Percentiles rank a stretch among this genome's conserved stretches.
Conservation (phyloP, 2,797 vertebrate species). For the Cryptoblepharus egeriae region DNA sequence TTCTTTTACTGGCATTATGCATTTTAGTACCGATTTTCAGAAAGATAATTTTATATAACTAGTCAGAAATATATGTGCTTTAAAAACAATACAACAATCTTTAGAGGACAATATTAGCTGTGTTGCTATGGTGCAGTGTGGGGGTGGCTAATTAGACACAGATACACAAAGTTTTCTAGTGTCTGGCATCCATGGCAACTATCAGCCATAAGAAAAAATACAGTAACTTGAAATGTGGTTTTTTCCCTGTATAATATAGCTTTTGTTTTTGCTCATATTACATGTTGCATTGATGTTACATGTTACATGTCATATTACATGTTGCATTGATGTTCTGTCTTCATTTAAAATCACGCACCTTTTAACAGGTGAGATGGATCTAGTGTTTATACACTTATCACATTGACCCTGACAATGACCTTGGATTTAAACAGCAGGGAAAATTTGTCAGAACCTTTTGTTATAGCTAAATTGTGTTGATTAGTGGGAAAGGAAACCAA, state of each 20-base stretch:
- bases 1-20: slow-evolving; percentile 38
- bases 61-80: slow-evolving; percentile 45
- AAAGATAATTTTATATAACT: background rate
- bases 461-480: background rate
- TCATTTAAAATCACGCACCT: background rate
- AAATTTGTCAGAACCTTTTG: background rate
- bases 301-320: slow-evolving; percentile 31
- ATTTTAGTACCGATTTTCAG: background rate
- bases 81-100: slow-evolving; percentile 27
- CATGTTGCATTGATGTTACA: slow-evolving; percentile 38
- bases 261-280: slow-evolving; percentile 39
- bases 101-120: slow-evolving; percentile 59
- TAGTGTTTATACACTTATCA: background rate
- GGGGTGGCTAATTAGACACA: slow-evolving; percentile 58
- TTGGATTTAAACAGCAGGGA: background rate
- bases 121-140: slow-evolving; percentile 66
- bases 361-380: background rate
- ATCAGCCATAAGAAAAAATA: slow-evolving; percentile 18
- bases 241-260: slow-evolving; percentile 30
- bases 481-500: background rate
- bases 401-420: background rate
- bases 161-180: slow-evolving; percentile 30
- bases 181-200: slow-evolving; percentile 56
- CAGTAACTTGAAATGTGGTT: slow-evolving; percentile 30
- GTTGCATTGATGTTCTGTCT: slow-evolving; percentile 33